Percentiles rank a stretch among this genome's conserved stretches.
phyloP scores from a whole-genome alignment of 2,888 invertebrate species.

The Mythimna vitellina region DNA sequence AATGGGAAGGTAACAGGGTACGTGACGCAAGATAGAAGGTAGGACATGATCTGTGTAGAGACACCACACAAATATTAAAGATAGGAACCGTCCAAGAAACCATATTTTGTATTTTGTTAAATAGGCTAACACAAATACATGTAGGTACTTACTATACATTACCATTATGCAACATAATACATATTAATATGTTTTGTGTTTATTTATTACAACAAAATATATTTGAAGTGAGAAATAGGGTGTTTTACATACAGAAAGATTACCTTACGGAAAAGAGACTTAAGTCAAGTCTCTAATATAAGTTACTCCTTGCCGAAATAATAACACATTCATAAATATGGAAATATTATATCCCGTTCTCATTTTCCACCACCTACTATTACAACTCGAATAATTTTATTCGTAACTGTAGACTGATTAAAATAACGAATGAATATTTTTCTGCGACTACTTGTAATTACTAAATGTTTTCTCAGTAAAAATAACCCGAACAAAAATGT shows the following conservation, averaged over 20 bases:
- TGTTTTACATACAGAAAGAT: conserved; percentile 20
- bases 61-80: too few relatives aligned
- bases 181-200: not conserved
- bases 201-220: conserved; percentile 1
- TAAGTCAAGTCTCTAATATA: not conserved
- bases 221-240: conserved; percentile 1
- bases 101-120: not conserved
- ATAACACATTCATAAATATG: conserved; percentile 52
- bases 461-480: conserved; percentile 16
- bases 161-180: not conserved
- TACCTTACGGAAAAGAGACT: conserved; percentile 17
- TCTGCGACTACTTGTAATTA: conserved; percentile 5
- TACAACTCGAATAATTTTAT: conserved; percentile 19
- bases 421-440: conserved; percentile 37
- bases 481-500: conserved; percentile 1
- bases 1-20: too few relatives aligned
- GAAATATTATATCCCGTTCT: conserved; percentile 32
- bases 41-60: too few relatives aligned
- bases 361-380: conserved; percentile 30
- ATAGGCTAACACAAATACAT: not conserved
- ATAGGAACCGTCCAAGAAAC: too few relatives aligned
- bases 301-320: conserved; percentile 14
- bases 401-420: conserved; percentile 34
- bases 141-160: not conserved
- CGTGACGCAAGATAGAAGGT: too few relatives aligned